Percentiles rank a stretch among this genome's conserved stretches.
Conservation (phyloP, 2,113 vertebrate species). For the Athene noctua region DNA sequence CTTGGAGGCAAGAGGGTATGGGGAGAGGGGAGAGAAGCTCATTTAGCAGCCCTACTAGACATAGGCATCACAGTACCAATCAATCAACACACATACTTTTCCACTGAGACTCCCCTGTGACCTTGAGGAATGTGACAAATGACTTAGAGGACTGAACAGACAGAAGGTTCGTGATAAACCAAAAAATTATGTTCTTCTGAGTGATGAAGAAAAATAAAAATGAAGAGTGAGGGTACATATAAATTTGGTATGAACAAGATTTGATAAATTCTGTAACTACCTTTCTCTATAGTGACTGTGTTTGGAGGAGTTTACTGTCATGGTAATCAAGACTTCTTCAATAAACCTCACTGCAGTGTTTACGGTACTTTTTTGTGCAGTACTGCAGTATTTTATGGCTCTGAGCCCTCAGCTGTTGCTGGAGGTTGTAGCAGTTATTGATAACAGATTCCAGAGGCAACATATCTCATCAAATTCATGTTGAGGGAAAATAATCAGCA, state of each 20-base stretch:
- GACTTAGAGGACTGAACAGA: constrained; percentile 49
- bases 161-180: constrained; percentile 65
- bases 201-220: constrained; percentile 67
- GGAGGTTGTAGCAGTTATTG: constrained; percentile 68
- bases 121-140: constrained; percentile 71
- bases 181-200: constrained; percentile 42
- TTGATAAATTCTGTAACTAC: constrained; percentile 57
- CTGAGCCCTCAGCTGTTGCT: constrained; percentile 51
- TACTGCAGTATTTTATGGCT: constrained; percentile 64
- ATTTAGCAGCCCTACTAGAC: constrained; percentile 50
- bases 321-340: constrained; percentile 72
- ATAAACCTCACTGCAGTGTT: constrained; percentile 63
- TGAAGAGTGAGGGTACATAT: constrained; percentile 41
- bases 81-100: constrained; percentile 58
- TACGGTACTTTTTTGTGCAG: constrained; percentile 58
- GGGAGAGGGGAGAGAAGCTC: constrained; percentile 39
- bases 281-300: not conserved
- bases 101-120: constrained; percentile 50
- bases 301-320: constrained; percentile 56
- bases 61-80: constrained; percentile 47
- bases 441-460: constrained; percentile 56
- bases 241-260: constrained; percentile 56
- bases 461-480: constrained; percentile 38
- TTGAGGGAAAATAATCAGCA: constrained; percentile 36
- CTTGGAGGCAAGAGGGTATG: constrained; percentile 4